phyloP scores from a whole-genome alignment of 1,140 invertebrate species.

The Penaeus indicus region DNA sequence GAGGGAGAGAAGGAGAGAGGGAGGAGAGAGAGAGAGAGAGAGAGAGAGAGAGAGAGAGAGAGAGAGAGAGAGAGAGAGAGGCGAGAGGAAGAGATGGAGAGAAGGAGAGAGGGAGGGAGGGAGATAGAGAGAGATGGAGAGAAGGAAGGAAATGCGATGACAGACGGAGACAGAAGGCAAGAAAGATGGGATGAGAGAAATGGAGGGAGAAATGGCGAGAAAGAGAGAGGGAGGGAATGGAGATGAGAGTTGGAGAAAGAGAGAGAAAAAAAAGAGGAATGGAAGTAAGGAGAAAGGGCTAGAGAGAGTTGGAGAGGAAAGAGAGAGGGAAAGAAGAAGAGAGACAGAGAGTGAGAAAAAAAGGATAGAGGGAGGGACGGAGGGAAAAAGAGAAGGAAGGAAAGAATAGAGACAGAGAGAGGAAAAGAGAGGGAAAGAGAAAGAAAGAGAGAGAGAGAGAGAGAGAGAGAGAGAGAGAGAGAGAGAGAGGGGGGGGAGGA shows the following conservation, averaged over 20 bases:
- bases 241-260: background rate
- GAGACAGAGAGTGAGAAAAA: too few relatives aligned
- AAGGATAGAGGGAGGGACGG: background rate
- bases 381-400: background rate
- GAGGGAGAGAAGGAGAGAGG: background rate
- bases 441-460: too few relatives aligned
- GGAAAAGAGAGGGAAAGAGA: background rate
- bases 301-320: background rate
- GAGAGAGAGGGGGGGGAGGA: background rate
- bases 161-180: background rate
- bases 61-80: background rate
- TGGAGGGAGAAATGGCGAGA: background rate
- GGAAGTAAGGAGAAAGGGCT: background rate
- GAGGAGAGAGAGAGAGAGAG: background rate
- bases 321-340: background rate
- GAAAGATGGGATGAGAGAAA: background rate
- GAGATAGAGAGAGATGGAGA: background rate
- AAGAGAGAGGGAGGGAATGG: background rate
- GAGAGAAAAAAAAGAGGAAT: background rate
- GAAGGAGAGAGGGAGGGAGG: background rate
- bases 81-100: too few relatives aligned
- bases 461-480: too few relatives aligned
- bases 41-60: constrained; percentile 8
- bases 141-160: background rate
- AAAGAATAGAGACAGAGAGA: background rate